Base-by-base conservation (phyloP, 2,888 invertebrate species). In the Melinopterus prodromus region DNA sequence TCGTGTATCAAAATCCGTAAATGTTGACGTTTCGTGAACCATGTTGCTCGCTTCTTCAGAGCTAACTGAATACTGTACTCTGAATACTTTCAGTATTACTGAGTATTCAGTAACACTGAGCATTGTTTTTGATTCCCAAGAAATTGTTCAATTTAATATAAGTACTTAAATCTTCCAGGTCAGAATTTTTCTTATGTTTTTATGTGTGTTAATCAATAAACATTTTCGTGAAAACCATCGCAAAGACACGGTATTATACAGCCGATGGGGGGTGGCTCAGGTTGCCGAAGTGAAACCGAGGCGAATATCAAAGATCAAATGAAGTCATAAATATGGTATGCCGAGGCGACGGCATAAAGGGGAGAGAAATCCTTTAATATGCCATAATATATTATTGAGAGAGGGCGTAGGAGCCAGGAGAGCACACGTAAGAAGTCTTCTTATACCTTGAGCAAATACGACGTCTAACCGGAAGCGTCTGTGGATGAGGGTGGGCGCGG, bases 221-320 rank as follows among this genome's bases (percentile, higher is more conserved):
- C 53, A 53, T 53, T 9, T 53, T 12, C 53, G 5, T 6, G 53
- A 4, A 26, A 9, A 53, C 53, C 53, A 53, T 9, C 7, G 53
- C 9, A 53, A 53, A 53, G 53, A 53, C 53, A 12, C 12, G 53
- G 5, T 53, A 53, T 53, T 53, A 53, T 12, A 53, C 53, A 53
- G 53, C 5, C 53, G 12, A 53, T 53, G 53, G 12, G 53, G 12
- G 53, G 53, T 12, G 12, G 9, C 53, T 53, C 53, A 53, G 53
- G 53, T 53, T 53, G 26, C 26, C 53, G 53, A 53, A 53, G 53
- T 12, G 53, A 53, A 53, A 53, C 53, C 53, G 53, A 53, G 53
- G 53, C 53, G 53, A 53, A 53, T 53, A 53, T 53, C 53, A 53
- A 53, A 53, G 53, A 53, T 53, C 53, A 53, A 53, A 53, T 53